These are phyloP conservation scores for Morus bassanus DNA, from an alignment of 2,797 vertebrate species.

Conservation along the genomic window DNA sequence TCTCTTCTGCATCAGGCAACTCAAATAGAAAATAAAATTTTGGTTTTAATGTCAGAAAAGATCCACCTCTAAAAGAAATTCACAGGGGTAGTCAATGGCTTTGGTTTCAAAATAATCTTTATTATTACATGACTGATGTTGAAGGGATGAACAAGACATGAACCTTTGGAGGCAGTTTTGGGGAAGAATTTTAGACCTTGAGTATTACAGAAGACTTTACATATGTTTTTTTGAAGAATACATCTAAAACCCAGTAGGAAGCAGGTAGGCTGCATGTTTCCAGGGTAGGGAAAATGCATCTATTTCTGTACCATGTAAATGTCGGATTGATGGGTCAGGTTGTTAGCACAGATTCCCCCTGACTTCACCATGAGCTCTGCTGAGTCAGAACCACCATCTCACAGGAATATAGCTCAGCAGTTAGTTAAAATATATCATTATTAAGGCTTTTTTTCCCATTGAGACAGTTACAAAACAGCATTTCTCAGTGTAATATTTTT, in stretches of 20 bases:
- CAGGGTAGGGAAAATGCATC: neutral
- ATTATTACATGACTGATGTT: neutral
- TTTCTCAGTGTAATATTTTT: neutral
- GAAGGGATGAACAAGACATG: neutral
- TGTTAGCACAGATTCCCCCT: neutral
- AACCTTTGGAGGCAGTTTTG: neutral
- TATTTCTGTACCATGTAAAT: neutral
- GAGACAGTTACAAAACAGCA: neutral
- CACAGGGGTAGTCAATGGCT: neutral
- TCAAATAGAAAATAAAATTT: slow-evolving; percentile 20
- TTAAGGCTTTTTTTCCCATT: neutral
- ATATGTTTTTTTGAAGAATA: neutral
- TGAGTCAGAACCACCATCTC: neutral
- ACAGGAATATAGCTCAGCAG: neutral
- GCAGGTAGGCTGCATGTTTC: neutral
- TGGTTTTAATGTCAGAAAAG: neutral
- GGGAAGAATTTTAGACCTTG: neutral
- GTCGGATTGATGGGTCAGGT: neutral
- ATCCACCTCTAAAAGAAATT: slow-evolving; percentile 13
- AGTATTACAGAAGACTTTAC: slow-evolving; percentile 3
- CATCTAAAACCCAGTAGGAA: slow-evolving; percentile 16
- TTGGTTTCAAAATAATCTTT: slow-evolving; percentile 59
- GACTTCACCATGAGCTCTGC: neutral
- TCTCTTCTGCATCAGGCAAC: neutral
- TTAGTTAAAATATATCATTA: neutral